Percentiles rank a stretch among this genome's conserved stretches.
phyloP scores from a whole-genome alignment of 2,113 vertebrate species.

The Melanerpes aurifrons region DNA sequence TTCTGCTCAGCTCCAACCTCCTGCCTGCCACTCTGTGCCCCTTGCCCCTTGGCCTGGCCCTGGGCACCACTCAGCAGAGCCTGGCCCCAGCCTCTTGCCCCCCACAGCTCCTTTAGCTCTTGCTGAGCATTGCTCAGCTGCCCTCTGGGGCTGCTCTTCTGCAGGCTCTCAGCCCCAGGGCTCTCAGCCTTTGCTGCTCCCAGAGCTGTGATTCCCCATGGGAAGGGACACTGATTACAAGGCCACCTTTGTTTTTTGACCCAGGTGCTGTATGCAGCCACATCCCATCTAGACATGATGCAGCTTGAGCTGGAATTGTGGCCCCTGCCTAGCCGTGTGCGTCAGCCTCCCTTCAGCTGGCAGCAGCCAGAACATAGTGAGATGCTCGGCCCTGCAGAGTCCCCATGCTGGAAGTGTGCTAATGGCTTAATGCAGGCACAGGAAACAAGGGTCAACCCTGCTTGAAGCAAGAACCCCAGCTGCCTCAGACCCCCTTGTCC shows the following conservation, averaged over 20 bases:
- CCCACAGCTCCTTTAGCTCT: too few relatives aligned
- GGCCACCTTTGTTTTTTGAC: background rate
- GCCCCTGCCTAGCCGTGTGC: background rate
- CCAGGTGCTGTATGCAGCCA: rapidly evolving
- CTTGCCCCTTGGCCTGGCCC: too few relatives aligned
- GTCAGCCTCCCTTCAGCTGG: background rate
- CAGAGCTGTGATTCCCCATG: background rate
- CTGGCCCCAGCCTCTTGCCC: too few relatives aligned
- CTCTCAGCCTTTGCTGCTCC: too few relatives aligned
- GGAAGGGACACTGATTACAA: background rate
- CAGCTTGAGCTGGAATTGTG: rapidly evolving
- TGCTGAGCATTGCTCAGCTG: too few relatives aligned
- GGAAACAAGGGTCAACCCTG: background rate
- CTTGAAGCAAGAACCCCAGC: rapidly evolving
- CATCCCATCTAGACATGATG: background rate
- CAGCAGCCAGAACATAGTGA: background rate
- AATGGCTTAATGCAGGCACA: background rate
- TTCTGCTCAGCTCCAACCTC: too few relatives aligned
- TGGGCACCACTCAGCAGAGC: too few relatives aligned
- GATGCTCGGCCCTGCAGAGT: background rate
- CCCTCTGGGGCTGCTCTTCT: too few relatives aligned
- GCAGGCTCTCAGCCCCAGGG: too few relatives aligned
- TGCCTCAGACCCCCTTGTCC: background rate
- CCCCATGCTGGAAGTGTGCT: background rate
- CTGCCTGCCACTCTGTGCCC: too few relatives aligned